Evolutionary conservation across 2,113 vertebrate species (phyloP).

Genomic region (Entomyzon cyanotis): DNA sequence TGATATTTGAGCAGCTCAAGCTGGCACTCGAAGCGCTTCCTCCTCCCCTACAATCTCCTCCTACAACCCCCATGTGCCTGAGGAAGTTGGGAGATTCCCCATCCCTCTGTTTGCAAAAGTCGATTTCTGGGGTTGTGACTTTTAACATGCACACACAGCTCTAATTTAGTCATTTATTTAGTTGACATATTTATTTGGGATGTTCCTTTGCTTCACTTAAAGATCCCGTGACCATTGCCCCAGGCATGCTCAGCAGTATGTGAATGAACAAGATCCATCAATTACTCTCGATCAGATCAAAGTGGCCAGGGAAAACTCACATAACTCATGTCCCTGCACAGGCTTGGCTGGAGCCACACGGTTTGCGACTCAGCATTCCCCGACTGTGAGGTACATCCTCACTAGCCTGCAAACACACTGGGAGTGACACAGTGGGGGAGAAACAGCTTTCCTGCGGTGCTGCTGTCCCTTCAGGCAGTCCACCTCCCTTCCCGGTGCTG

Average conservation of each 20-base stretch:
- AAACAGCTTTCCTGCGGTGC: not conserved
- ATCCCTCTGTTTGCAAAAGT: not conserved
- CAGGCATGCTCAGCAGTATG: slow-evolving; percentile 46
- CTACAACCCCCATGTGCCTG: not conserved
- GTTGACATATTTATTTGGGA: slow-evolving; percentile 72
- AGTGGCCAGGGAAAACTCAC: slow-evolving; percentile 20
- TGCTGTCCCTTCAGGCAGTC: not conserved
- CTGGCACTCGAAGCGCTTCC: not conserved
- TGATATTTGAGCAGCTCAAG: not conserved
- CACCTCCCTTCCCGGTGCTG: accelerated
- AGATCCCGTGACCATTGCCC: slow-evolving; percentile 51
- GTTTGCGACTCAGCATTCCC: not conserved
- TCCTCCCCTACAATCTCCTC: not conserved
- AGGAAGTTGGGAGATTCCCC: slow-evolving; percentile 1
- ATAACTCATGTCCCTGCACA: slow-evolving; percentile 39
- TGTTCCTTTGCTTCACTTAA: slow-evolving; percentile 66
- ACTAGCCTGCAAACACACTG: not conserved
- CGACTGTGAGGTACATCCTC: accelerated
- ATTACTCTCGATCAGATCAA: slow-evolving; percentile 65
- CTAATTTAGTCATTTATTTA: slow-evolving; percentile 75
- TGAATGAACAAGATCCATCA: slow-evolving; percentile 65
- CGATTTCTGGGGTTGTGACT: slow-evolving; percentile 42
- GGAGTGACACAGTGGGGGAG: not conserved
- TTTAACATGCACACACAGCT: slow-evolving; percentile 60
- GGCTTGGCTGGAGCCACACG: not conserved